phyloP scores from a whole-genome alignment of 2,888 invertebrate genomes.

The Agriopis aurantiaria region DNA sequence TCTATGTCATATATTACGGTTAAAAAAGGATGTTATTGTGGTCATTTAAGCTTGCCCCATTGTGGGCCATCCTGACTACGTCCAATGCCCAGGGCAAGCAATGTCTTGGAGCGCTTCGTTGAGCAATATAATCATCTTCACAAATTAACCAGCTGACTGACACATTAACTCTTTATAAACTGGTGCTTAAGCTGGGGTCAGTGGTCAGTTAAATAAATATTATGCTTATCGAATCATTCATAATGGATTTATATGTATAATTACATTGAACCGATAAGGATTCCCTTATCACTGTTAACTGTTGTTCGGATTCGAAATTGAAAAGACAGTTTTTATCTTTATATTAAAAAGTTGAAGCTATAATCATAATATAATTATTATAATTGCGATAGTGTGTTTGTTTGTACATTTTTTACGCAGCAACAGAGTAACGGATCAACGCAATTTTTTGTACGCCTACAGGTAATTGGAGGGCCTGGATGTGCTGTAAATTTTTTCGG shows the following conservation, averaged over 20 bases:
- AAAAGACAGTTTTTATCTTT: background rate
- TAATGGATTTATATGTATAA: background rate
- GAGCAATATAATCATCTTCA: conserved; percentile 41
- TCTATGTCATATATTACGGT: background rate
- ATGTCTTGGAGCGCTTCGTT: conserved; percentile 44
- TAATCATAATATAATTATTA: too few relatives aligned
- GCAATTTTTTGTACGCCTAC: too few relatives aligned
- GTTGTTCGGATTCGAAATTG: background rate
- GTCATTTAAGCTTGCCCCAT: background rate
- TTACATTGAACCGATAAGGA: background rate
- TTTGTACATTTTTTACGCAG: too few relatives aligned
- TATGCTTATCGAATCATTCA: background rate
- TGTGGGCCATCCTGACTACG: background rate
- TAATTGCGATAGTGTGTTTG: too few relatives aligned
- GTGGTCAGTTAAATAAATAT: conserved; percentile 9
- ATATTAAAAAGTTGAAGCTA: too few relatives aligned
- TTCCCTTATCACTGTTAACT: background rate
- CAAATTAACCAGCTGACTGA: conserved; percentile 25
- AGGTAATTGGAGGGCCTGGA: too few relatives aligned
- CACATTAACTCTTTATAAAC: conserved; percentile 15
- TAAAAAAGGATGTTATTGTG: background rate
- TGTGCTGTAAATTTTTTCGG: too few relatives aligned
- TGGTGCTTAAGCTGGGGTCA: conserved; percentile 22
- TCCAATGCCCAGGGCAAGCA: conserved; percentile 23
- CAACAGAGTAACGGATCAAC: too few relatives aligned